Base-by-base conservation (phyloP, 2,888 invertebrate species). In the Nematopogon swammerdamellus region DNA sequence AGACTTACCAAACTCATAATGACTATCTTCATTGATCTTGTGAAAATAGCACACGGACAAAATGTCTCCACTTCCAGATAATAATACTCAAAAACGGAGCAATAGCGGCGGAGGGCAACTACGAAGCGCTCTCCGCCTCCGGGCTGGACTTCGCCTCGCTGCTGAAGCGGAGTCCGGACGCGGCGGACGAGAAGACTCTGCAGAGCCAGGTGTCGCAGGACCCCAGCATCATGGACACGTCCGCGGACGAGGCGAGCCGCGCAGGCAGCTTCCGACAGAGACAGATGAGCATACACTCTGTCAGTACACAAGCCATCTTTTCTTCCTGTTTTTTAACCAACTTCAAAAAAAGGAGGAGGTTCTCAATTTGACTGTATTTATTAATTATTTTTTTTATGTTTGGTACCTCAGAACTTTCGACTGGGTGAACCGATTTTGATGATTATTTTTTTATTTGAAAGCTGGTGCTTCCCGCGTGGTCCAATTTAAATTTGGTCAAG, bases 141-240 rank as follows among this genome's bases (percentile, higher is more conserved):
- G 92, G 91, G 0, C 67, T 91, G 57, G 88, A 93, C 68, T 92
- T 93, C 65, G 89, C 91, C 0, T 80, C 86, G 59, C 67, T 94
- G 53, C 64, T 92, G 51, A 83, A 82, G 0, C 79, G 81, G 8
- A 72, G 75, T 2, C 75, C 81, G 45, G 75, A 75, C 0, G 54
- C 58, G 0, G 46, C 56, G 11, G 52, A 52, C 36, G 47, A 52
- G 0, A 66, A 68, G 17, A 55, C 59, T 6, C 57, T 59, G 45
- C 10, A 63, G 0, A 53, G 58, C 1, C 54, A 49, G 29, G 65
- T 70, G 1, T 59, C 63, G 29, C 47, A 25, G 14, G 18, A 16
- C 5, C 46, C 48, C 8, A 17, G 44, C 2, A 47, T 49, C 5
- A 52, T 52, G 5, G 48, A 49, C 8, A n/a, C n/a, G n/a, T 47